Base-by-base conservation (phyloP, 1,140 invertebrate genomes). In the Telenomus remus region DNA sequence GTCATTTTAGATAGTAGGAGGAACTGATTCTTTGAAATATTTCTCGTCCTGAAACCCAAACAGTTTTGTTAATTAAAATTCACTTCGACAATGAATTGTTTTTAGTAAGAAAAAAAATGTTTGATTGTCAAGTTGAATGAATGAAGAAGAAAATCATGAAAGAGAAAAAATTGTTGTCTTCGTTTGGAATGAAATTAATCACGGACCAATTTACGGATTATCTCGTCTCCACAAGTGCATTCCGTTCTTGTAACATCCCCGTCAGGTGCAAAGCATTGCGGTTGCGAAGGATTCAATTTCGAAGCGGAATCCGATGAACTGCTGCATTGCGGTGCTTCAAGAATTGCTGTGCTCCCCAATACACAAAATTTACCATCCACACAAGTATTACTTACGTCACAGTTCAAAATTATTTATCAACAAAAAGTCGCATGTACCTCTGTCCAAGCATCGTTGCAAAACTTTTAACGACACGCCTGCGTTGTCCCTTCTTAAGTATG, bases 191-290 rank as follows among this genome's bases (percentile, higher is more conserved):
- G 54, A 43, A 48, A 49, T 59, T 47, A 51, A 61, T 63, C 51
- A 65, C 48, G 63, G 44, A 82, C 81, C 56, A 82, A 69, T 60
- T 78, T 78, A 9, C 80, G 68, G 6, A 82, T 44, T 27, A 79
- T 80, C 35, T 60, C 69, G 37, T 39, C 27, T 4, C 77, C 77
- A 44, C 59, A 81, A 54, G 72, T 79, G 33, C 69, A 70, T 54
- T 73, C 49, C 0, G 75, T 70, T 33, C 56, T 47, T 43, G 68
- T 80, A 34, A 75, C 37, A 16, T 80, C 76, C 33, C 79, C 72
- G 33, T 75, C 49, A 13, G 71, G 74, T 27, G 68, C 72, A 42
- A 60, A 79, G 39, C 56, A 79, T 55, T 75, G 71, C 34, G 81
- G 74, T 35, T 81, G 69, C 0, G 13, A 51, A 39, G 70, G 60